phyloP scores from a whole-genome alignment of 2,888 invertebrate species.

The Xestia ashworthii region DNA sequence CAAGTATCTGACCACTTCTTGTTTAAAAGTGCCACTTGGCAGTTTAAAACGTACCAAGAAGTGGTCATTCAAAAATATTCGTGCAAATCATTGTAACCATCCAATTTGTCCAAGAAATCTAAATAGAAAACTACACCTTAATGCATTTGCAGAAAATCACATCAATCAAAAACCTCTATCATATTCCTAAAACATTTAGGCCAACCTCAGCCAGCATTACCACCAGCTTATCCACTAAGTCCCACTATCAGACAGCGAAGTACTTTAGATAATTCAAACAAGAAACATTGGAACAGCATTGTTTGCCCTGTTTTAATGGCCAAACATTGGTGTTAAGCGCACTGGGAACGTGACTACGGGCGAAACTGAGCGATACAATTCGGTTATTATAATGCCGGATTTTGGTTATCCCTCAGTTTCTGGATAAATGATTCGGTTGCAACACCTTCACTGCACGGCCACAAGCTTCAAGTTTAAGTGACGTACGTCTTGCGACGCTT shows the following conservation, averaged over 20 bases:
- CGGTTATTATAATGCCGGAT: conserved; percentile 45
- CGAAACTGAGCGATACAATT: conserved; percentile 61
- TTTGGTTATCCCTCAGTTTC: conserved; percentile 23
- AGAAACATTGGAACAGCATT: conserved; percentile 71
- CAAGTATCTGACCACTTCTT: too few relatives aligned
- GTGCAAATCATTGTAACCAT: neutral
- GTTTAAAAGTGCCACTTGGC: too few relatives aligned
- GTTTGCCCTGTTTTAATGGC: conserved; percentile 77
- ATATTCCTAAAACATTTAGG: conserved; percentile 45
- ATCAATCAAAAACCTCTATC: conserved; percentile 3
- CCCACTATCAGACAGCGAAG: conserved; percentile 55
- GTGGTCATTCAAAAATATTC: neutral
- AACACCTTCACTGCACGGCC: neutral
- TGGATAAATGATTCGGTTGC: conserved; percentile 35
- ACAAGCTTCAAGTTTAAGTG: neutral
- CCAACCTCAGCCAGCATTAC: conserved; percentile 42
- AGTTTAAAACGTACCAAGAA: neutral
- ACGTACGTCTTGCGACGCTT: neutral
- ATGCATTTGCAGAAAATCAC: neutral
- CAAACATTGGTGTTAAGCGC: conserved; percentile 75
- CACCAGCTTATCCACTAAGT: conserved; percentile 57
- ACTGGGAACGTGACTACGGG: conserved; percentile 70
- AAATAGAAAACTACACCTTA: too few relatives aligned
- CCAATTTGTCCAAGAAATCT: too few relatives aligned
- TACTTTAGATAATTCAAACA: conserved; percentile 72